Percentiles rank a stretch among this genome's conserved stretches.
Evolutionary conservation across 2,113 vertebrate genomes (phyloP).

Genomic region (Pelusios castaneus): DNA sequence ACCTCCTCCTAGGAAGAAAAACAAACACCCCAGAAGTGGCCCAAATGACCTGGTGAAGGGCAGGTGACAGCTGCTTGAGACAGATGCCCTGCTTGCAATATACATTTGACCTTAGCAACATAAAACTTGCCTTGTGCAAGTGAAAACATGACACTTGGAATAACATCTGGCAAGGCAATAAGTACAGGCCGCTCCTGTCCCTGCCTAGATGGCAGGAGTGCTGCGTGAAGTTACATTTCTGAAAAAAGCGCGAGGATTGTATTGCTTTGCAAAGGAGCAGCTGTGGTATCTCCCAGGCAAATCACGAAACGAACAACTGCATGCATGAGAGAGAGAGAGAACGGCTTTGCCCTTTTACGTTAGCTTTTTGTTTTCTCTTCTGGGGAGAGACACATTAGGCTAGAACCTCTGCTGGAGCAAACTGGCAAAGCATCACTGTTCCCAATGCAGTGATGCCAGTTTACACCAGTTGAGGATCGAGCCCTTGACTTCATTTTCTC

Average conservation of each 20-base stretch:
- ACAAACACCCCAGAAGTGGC: background rate
- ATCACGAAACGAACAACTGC: rapidly evolving
- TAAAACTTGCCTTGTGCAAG: background rate
- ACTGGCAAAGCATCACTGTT: background rate
- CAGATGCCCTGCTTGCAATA: background rate
- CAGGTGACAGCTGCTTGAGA: rapidly evolving
- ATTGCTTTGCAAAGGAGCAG: background rate
- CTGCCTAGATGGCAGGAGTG: rapidly evolving
- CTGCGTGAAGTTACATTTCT: rapidly evolving
- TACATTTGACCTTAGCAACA: background rate
- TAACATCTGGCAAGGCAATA: background rate
- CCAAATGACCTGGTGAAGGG: rapidly evolving
- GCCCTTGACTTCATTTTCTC: background rate
- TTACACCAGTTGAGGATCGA: background rate
- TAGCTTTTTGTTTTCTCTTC: background rate
- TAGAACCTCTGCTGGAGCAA: background rate
- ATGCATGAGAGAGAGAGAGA: rapidly evolving
- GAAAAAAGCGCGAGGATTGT: background rate
- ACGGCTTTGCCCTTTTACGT: background rate
- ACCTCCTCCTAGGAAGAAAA: background rate
- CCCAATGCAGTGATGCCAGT: background rate
- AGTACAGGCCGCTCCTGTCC: background rate
- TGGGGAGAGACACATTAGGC: background rate
- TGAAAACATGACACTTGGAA: background rate
- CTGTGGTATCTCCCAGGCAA: background rate